Evolutionary conservation across 2,888 invertebrate genomes (phyloP), one percentile per base, ranked within the genome.

Genomic region (Drosophila pseudotalamancana): DNA sequence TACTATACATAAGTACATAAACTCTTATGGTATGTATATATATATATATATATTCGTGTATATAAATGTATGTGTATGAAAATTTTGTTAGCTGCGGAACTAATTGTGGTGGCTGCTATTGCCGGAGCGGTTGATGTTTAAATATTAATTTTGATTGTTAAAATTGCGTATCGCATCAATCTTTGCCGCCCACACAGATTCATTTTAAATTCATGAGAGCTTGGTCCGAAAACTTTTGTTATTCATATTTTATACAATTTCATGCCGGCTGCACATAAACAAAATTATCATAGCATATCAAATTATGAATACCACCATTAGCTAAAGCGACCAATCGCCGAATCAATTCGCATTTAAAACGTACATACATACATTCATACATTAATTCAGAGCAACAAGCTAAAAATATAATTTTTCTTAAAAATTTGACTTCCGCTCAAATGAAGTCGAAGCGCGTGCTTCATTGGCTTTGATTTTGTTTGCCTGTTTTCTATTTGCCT

Each of bases 231-330:
- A 84, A 84, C 62, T 80, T 77, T 80, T 72, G 62, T 59, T 83
- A 84, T 84, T 76, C 67, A 87, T 78, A 78, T 87, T 78, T 78
- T 77, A 87, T 84, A 84, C 81, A 84, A 87, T 87, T 76, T 78
- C 61, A 66, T 78, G 77, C 61, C 43, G 45, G 32, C 35, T 83
- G 80, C 72, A 87, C 87, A 75, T 79, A 79, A 79, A 60, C 84
- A 83, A 83, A 83, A 79, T 66, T 83, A 72, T 72, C 65, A 87
- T 71, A 70, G 61, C 66, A 83, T 81, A 76, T 77, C n/a, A 86
- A 87, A 78, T 71, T 76, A 61, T 64, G 59, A 46, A 63, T 64
- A 66, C 50, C 60, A 56, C 34, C 60, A 53, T 42, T 40, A 32
- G 34, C 31, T 12, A 43, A 29, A 65, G 34, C 25, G 29, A 14